phyloP scores from a whole-genome alignment of 2,113 vertebrate species.

The Scortum barcoo region DNA sequence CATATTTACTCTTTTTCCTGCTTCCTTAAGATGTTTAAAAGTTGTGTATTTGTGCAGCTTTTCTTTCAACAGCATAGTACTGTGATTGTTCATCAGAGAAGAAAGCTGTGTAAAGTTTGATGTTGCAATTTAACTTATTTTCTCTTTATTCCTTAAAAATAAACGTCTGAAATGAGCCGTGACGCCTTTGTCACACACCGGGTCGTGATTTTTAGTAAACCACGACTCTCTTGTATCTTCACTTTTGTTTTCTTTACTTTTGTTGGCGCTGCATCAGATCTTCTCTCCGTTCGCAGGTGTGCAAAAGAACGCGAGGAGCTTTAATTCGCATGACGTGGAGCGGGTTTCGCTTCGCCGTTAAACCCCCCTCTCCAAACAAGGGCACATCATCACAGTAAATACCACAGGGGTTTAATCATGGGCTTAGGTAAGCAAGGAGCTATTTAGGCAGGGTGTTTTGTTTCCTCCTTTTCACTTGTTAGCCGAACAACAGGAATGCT shows the following conservation, averaged over 20 bases:
- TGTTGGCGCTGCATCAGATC: not conserved
- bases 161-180: not conserved
- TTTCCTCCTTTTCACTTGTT: conserved; percentile 49
- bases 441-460: conserved; percentile 44
- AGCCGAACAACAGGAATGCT: conserved; percentile 63
- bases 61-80: not conserved
- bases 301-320: conserved; percentile 49
- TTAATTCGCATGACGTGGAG: conserved; percentile 51
- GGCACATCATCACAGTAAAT: conserved; percentile 78
- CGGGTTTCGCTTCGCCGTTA: conserved; percentile 37
- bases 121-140: not conserved
- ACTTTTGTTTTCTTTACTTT: conserved; percentile 10
- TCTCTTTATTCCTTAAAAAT: not conserved
- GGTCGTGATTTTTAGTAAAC: not conserved
- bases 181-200: not conserved
- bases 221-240: not conserved
- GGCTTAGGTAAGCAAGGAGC: conserved; percentile 63
- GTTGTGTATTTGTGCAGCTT: not conserved
- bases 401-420: conserved; percentile 74
- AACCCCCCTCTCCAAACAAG: conserved; percentile 79
- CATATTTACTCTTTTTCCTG: no score
- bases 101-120: not conserved
- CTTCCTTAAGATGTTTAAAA: not conserved
- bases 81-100: not conserved
- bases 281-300: conserved; percentile 40